These are phyloP conservation scores for Upupa epops DNA, from an alignment of 2,113 vertebrate species.

Conservation along the genomic window DNA sequence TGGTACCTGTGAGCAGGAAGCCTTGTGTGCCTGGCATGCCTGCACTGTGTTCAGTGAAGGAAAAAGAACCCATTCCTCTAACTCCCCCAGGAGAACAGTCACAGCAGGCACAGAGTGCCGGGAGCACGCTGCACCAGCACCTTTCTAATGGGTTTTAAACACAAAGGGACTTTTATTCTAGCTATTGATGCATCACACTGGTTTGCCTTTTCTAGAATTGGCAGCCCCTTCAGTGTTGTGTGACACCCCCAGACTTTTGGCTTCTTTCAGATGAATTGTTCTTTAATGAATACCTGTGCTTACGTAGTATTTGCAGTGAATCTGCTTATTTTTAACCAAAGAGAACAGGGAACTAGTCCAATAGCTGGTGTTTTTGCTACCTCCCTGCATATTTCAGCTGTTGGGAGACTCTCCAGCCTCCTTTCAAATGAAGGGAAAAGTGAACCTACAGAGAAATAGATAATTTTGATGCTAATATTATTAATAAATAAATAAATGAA, in stretches of 20 bases:
- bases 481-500: background rate
- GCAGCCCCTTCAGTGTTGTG: background rate
- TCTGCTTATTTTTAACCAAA: background rate
- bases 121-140: background rate
- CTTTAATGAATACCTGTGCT: background rate
- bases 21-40: background rate
- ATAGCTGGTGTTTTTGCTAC: background rate
- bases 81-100: background rate
- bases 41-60: background rate
- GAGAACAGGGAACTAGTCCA: background rate
- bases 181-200: rapidly evolving
- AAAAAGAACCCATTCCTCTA: background rate
- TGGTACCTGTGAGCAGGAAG: background rate
- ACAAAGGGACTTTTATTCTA: background rate
- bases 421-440: background rate
- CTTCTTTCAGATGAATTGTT: background rate
- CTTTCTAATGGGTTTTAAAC: background rate
- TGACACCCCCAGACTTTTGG: background rate
- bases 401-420: background rate
- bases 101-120: background rate
- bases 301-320: rapidly evolving
- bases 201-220: background rate
- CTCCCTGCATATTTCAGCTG: background rate
- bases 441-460: background rate
- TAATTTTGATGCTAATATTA: background rate